These are phyloP conservation scores for Psittacara wagleri DNA, from an alignment of 2,113 vertebrate genomes.

Conservation along the genomic window DNA sequence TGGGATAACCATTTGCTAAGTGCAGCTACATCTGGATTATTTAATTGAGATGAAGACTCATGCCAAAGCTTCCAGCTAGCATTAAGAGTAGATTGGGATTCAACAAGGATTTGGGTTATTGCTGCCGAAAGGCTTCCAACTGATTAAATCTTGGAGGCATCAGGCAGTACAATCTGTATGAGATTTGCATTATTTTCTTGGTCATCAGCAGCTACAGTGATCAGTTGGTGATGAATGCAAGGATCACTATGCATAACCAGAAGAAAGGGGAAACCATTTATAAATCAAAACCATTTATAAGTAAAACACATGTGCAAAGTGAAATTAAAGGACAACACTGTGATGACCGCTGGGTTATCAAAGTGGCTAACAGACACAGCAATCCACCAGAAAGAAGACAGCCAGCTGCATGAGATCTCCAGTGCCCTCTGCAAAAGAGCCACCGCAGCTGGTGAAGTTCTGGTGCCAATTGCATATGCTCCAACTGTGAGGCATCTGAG, in stretches of 20 bases:
- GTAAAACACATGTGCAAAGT: background rate
- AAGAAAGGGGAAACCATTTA: background rate
- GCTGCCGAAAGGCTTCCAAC: background rate
- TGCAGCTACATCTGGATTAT: background rate
- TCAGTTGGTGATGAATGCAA: background rate
- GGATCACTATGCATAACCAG: background rate
- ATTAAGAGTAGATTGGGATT: background rate
- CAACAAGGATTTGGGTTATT: constrained; percentile 31
- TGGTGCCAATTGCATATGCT: rapidly evolving
- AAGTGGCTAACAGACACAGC: background rate
- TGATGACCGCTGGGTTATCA: background rate
- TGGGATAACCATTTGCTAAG: background rate
- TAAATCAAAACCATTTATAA: background rate
- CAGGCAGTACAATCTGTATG: background rate
- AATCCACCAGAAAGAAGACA: background rate
- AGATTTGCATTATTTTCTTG: background rate
- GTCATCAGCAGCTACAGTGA: background rate
- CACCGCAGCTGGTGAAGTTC: background rate
- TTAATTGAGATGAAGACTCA: background rate
- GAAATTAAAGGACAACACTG: background rate
- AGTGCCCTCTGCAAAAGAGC: background rate
- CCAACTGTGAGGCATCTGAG: rapidly evolving
- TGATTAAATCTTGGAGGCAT: background rate
- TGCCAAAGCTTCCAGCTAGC: background rate
- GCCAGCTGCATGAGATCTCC: background rate